Base-by-base conservation (phyloP, 2,888 invertebrate genomes). In the Catocala fraxini region DNA sequence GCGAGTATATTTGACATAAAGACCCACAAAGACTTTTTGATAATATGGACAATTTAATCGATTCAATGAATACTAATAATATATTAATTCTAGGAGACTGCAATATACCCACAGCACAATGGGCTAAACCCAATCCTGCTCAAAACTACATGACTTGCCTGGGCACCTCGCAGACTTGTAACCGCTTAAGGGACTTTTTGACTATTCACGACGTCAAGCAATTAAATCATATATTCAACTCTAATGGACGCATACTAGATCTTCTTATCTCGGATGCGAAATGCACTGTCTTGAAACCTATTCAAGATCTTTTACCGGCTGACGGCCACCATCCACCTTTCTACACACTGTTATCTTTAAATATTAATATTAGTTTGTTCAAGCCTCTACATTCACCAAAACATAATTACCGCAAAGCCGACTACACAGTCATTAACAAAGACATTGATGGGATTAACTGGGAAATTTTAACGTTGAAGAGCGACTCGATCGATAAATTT, bases 291-390 rank as follows among this genome's bases (percentile, higher is more conserved):
- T 48, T 6, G 6, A 52, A 43, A 25, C 52, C 61, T 5, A 35
- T 34, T n/a, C 52, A 56, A 4, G 41, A 35, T 10, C n/a, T 56
- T 0, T 6, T 56, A 6, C 56, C 0, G 1, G 25, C 57, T 25
- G 57, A 51, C 41, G 49, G 11, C 7, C 46, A 57, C 25, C 57
- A 51, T 51, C 57, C 51, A 9, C 57, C 57, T 7, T 51, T 57
- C 15, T 57, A 39, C 9, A 46, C 51, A 3, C 9, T 57, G 0
- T 6, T 57, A 0, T 46, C 42, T 3, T 6, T 42, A 11, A 53
- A 59, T 42, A 10, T 48, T 12, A 48, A 48, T 0, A 10, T 59
- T 1, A 12, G 3, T 12, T 5, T 9, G 0, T 6, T 9, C 1
- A 15, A 10, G 5, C 10, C 47, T 47, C 13, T 6, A 42, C 33